Percentiles rank a stretch among this genome's conserved stretches.
These are phyloP conservation scores for Xyliphius kryptos DNA, from an alignment of 2,113 vertebrate species.

Conservation along the genomic window DNA sequence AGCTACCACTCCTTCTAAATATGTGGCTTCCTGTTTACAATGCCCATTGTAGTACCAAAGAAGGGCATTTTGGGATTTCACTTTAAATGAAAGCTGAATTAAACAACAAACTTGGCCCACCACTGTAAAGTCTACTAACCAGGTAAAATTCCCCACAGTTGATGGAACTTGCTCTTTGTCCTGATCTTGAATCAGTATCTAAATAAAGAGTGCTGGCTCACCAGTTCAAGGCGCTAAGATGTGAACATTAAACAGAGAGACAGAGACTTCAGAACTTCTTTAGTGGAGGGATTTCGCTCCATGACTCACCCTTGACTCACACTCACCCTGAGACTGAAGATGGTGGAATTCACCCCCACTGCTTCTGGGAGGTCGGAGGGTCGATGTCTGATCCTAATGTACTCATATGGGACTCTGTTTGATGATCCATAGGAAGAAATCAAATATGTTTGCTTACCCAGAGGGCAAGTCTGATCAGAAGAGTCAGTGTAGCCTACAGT, in stretches of 20 bases:
- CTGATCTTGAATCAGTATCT: constrained; percentile 33
- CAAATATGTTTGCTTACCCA: background rate
- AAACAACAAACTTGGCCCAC: background rate
- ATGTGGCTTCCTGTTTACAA: background rate
- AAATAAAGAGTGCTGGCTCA: constrained; percentile 23
- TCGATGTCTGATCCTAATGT: constrained; percentile 3
- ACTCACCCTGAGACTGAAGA: constrained; percentile 4
- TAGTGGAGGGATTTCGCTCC: background rate
- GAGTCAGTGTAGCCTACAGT: too few relatives aligned
- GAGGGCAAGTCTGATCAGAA: too few relatives aligned
- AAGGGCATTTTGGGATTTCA: too few relatives aligned
- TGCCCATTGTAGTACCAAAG: too few relatives aligned
- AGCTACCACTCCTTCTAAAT: background rate
- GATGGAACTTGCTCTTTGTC: constrained; percentile 15
- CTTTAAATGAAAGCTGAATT: background rate
- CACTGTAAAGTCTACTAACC: background rate
- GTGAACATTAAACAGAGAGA: constrained; percentile 12
- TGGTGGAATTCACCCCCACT: constrained; percentile 22
- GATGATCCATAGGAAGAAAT: constrained; percentile 13
- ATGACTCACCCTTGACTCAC: constrained; percentile 40
- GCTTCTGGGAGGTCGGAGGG: constrained; percentile 18
- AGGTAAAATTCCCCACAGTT: constrained; percentile 15
- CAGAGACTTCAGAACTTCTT: constrained; percentile 4
- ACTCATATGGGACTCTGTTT: background rate
- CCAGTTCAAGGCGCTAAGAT: background rate